These are phyloP conservation scores for Nasonia oneida DNA, from an alignment of 2,888 invertebrate species.

Conservation along the genomic window DNA sequence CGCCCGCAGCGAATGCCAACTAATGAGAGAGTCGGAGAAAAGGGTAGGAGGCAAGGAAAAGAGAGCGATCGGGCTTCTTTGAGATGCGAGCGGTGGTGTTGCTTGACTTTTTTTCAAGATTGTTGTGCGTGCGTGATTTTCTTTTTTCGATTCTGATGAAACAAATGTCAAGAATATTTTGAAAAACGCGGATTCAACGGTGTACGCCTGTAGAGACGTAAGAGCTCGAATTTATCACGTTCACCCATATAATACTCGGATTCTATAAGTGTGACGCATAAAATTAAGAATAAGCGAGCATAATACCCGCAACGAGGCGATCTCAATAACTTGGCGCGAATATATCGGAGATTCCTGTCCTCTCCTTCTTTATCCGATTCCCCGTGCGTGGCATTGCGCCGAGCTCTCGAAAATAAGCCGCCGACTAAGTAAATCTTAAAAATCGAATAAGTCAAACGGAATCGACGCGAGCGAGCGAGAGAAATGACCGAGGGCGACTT, in stretches of 20 bases:
- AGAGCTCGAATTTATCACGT: background rate
- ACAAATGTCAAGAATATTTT: background rate
- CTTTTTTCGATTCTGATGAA: background rate
- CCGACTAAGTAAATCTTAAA: constrained; percentile 47
- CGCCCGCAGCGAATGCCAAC: constrained; percentile 75
- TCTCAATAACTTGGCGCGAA: constrained; percentile 42
- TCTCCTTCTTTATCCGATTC: background rate
- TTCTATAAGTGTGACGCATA: background rate
- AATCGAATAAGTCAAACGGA: constrained; percentile 60
- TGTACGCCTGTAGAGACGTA: no score
- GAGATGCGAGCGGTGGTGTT: no score
- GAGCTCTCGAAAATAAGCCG: constrained; percentile 40
- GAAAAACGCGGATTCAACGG: background rate
- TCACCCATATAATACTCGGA: background rate
- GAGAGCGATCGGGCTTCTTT: constrained; percentile 16
- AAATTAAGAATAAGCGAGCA: background rate
- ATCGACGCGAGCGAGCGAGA: constrained; percentile 47
- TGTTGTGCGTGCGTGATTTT: background rate
- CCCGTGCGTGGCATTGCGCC: constrained; percentile 5
- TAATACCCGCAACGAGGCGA: constrained; percentile 24
- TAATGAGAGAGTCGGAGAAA: constrained; percentile 74
- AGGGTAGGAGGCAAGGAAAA: constrained; percentile 63
- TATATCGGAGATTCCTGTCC: constrained; percentile 38
- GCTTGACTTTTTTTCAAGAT: background rate
- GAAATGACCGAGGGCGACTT: constrained; percentile 63